Evolutionary conservation across 92 coral and sea anemone genomes (phyloP).

Genomic region (Montipora capitata): DNA sequence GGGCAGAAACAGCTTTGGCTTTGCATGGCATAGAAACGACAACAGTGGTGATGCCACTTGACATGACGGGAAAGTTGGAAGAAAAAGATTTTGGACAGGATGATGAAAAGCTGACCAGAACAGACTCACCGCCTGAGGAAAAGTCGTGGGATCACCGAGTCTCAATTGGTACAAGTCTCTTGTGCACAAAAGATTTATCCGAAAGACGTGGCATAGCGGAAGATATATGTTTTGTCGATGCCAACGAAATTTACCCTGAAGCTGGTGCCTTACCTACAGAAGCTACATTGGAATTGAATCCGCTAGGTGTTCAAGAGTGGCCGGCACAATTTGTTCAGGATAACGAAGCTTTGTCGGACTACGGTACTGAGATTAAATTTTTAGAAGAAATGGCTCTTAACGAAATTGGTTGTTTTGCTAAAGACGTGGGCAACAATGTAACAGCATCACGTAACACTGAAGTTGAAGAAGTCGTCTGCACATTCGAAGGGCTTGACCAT

Average conservation of each 20-base stretch:
- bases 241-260: not conserved
- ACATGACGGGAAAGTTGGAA: not conserved
- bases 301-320: not conserved
- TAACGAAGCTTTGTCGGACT: not conserved
- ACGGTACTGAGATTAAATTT: too few species aligned
- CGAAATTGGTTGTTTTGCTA: not conserved
- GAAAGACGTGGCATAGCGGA: not conserved
- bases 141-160: not conserved
- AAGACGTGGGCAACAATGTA: not conserved
- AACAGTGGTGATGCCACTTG: not conserved
- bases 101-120: not conserved
- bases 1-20: not conserved
- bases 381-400: not conserved
- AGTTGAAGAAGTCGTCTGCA: slow-evolving; percentile 24
- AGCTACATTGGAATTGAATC: not conserved
- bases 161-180: not conserved
- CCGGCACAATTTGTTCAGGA: not conserved
- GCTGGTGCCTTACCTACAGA: not conserved
- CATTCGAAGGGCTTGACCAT: not conserved
- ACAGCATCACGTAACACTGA: not conserved
- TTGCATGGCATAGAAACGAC: not conserved
- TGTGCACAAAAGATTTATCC: not conserved
- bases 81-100: not conserved
- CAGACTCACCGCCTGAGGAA: not conserved
- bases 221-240: slow-evolving; percentile 30